Conservation (phyloP, 2,113 vertebrate species). For the Spermophilus dauricus region DNA sequence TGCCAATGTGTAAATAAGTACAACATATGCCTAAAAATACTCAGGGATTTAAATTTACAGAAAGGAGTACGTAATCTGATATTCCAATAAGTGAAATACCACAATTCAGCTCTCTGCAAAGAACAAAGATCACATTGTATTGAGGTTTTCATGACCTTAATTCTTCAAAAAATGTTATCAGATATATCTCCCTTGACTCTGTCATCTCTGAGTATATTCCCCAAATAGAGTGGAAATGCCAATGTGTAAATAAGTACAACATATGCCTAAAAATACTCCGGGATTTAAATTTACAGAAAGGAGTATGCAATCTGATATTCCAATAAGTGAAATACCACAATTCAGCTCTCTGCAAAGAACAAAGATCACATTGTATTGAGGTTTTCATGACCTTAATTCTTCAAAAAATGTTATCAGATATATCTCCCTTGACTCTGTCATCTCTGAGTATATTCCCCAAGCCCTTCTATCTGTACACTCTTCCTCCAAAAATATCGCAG, state of each 20-base stretch:
- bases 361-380: not conserved
- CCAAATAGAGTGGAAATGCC: conserved; percentile 4
- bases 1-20: not conserved
- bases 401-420: not conserved
- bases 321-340: not conserved
- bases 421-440: not conserved
- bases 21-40: conserved; percentile 18
- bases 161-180: conserved; percentile 7
- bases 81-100: not conserved
- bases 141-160: conserved; percentile 27
- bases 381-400: conserved; percentile 20
- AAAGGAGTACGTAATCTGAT: not conserved
- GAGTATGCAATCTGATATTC: not conserved
- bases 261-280: conserved; percentile 37
- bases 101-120: not conserved
- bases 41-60: not conserved
- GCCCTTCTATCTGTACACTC: not conserved
- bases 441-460: not conserved
- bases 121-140: not conserved
- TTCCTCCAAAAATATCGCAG: not conserved
- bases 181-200: not conserved
- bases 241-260: not conserved
- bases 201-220: not conserved
- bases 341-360: not conserved
- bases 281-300: conserved; percentile 9